These are phyloP conservation scores for Nysson spinosus DNA, from an alignment of 2,888 invertebrate genomes.

Conservation along the genomic window DNA sequence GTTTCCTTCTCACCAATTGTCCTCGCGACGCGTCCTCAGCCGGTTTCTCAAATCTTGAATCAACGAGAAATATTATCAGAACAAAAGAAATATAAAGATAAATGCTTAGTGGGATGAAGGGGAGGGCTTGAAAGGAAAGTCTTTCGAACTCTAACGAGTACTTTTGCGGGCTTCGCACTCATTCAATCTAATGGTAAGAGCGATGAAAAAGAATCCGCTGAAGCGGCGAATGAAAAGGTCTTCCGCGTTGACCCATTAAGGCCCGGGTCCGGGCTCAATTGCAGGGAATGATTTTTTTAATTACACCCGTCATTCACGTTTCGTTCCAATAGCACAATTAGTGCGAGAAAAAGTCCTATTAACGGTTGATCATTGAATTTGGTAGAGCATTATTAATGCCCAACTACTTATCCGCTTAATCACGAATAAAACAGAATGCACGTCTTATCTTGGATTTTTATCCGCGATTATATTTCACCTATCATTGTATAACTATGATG, in stretches of 20 bases:
- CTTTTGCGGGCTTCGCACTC: slow-evolving; percentile 36
- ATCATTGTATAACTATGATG: too few relatives aligned
- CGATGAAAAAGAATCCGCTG: slow-evolving; percentile 34
- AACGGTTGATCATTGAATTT: not conserved
- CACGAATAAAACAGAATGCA: too few relatives aligned
- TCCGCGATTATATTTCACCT: too few relatives aligned
- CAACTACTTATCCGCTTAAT: too few relatives aligned
- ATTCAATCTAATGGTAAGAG: slow-evolving; percentile 5
- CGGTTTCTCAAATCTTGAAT: not conserved
- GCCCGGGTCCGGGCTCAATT: slow-evolving; percentile 10
- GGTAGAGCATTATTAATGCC: too few relatives aligned
- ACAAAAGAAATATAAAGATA: not conserved
- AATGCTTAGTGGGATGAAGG: not conserved
- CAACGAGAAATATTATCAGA: not conserved
- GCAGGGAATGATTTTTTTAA: slow-evolving; percentile 34
- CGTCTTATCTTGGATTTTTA: too few relatives aligned
- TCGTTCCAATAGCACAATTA: not conserved
- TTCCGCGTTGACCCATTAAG: slow-evolving; percentile 36
- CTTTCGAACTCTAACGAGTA: slow-evolving; percentile 18
- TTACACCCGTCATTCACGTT: slow-evolving; percentile 15
- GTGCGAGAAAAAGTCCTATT: not conserved
- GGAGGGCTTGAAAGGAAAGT: slow-evolving; percentile 9
- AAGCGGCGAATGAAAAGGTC: slow-evolving; percentile 38
- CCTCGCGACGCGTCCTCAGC: not conserved
- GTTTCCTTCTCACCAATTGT: not conserved